Percentiles rank a stretch among this genome's conserved stretches.
Evolutionary conservation across 2,888 invertebrate genomes (phyloP).

Genomic region (Holacanthella duospinosa): DNA sequence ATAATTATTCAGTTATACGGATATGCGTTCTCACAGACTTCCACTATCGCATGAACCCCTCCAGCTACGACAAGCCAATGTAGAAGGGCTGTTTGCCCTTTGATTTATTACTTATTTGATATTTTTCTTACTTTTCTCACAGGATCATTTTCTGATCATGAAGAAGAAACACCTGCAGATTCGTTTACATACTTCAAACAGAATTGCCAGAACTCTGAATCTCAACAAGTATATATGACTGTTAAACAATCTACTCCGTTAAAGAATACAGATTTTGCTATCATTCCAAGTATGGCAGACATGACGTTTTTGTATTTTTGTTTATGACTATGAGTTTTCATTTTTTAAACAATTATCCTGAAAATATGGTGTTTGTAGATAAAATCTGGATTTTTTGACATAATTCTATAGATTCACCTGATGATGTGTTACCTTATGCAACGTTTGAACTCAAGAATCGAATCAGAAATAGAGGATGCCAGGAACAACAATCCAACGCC

Average conservation of each 20-base stretch:
- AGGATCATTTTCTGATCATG: constrained; percentile 39
- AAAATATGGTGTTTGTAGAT: too few species aligned
- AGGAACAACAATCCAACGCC: not conserved
- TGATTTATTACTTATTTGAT: too few species aligned
- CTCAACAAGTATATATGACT: constrained; percentile 34
- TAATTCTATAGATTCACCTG: not conserved
- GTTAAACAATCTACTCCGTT: constrained; percentile 34
- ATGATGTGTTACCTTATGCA: not conserved
- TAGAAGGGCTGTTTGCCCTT: too few species aligned
- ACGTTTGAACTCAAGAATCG: constrained; percentile 3
- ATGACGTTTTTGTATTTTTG: constrained; percentile 8
- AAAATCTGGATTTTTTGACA: too few species aligned
- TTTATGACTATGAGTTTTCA: too few species aligned
- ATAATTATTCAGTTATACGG: too few species aligned
- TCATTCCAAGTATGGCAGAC: constrained; percentile 47
- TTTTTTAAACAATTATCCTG: too few species aligned
- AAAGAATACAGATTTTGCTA: constrained; percentile 42
- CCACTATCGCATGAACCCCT: too few species aligned
- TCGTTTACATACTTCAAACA: constrained; percentile 35
- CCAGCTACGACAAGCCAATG: too few species aligned
- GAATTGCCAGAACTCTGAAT: constrained; percentile 18
- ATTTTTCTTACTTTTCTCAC: too few species aligned
- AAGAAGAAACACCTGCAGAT: constrained; percentile 42
- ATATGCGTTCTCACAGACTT: too few species aligned
- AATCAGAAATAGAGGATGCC: not conserved